These are phyloP conservation scores for Ciconia stormi DNA, from an alignment of 2,113 vertebrate species.

Conservation along the genomic window DNA sequence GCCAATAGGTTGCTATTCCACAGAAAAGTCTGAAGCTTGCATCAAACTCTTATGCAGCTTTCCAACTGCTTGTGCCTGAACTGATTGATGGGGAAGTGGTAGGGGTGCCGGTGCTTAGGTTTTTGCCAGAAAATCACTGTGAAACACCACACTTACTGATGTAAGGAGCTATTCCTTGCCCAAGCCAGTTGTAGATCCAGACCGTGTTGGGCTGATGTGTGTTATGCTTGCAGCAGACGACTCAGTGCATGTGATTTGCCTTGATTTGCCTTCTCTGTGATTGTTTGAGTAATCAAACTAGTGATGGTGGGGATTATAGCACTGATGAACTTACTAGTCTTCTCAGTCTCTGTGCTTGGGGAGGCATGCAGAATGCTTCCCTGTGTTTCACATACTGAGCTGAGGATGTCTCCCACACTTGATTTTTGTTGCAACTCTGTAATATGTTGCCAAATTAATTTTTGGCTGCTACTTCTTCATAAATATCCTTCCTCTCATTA, in stretches of 20 bases:
- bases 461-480: neutral
- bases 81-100: neutral
- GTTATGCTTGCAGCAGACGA: neutral
- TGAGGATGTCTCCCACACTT: neutral
- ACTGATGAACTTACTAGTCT: neutral
- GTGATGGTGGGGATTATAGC: neutral
- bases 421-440: neutral
- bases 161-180: neutral
- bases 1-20: neutral
- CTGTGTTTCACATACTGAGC: neutral
- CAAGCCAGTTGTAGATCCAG: neutral
- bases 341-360: neutral
- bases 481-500: neutral
- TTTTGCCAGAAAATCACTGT: neutral
- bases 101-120: neutral
- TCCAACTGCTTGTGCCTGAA: neutral
- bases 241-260: neutral
- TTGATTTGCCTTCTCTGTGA: neutral
- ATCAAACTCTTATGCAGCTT: neutral
- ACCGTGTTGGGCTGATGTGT: neutral
- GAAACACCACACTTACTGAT: neutral
- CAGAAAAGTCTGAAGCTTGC: neutral
- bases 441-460: neutral
- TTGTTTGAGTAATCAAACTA: fast-evolving
- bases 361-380: neutral